Percentiles rank a stretch among this genome's conserved stretches.
These are phyloP conservation scores for Cephalopachus bancanus DNA, from an alignment of 2,797 vertebrate species.

Conservation along the genomic window DNA sequence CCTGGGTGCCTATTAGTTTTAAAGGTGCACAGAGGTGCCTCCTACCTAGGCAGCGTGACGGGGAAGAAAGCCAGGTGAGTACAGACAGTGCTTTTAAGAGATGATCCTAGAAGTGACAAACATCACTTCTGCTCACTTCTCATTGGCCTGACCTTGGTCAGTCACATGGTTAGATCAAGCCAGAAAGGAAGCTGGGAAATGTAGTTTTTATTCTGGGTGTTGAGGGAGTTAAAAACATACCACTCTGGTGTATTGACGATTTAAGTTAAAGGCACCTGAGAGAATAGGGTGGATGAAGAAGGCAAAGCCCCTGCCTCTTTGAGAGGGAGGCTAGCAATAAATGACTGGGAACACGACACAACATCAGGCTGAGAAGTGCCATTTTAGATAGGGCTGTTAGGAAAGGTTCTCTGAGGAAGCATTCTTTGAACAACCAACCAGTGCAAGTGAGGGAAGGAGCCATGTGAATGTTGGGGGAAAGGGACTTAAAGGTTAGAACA, in stretches of 20 bases:
- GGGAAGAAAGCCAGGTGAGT: not conserved
- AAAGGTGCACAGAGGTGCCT: not conserved
- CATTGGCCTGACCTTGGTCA: not conserved
- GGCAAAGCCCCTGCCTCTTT: not conserved
- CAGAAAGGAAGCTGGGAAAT: not conserved
- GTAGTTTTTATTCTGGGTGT: not conserved
- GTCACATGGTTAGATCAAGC: too few species aligned
- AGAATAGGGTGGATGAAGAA: not conserved
- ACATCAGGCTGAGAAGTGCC: not conserved
- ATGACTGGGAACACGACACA: not conserved
- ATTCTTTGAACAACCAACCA: not conserved
- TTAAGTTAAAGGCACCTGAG: not conserved
- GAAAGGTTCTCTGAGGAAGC: not conserved
- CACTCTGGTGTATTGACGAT: not conserved
- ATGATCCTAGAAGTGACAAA: not conserved
- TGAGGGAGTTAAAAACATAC: not conserved
- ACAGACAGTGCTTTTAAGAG: not conserved
- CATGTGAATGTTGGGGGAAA: fast-evolving
- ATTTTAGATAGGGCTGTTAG: too few species aligned
- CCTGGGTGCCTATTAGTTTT: not conserved
- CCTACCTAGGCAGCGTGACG: not conserved
- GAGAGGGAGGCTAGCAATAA: too few species aligned
- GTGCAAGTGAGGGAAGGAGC: not conserved
- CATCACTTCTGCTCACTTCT: not conserved
- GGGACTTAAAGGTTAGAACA: not conserved